These are phyloP conservation scores for Fulmarus glacialis DNA, from an alignment of 2,113 vertebrate species.

Conservation along the genomic window DNA sequence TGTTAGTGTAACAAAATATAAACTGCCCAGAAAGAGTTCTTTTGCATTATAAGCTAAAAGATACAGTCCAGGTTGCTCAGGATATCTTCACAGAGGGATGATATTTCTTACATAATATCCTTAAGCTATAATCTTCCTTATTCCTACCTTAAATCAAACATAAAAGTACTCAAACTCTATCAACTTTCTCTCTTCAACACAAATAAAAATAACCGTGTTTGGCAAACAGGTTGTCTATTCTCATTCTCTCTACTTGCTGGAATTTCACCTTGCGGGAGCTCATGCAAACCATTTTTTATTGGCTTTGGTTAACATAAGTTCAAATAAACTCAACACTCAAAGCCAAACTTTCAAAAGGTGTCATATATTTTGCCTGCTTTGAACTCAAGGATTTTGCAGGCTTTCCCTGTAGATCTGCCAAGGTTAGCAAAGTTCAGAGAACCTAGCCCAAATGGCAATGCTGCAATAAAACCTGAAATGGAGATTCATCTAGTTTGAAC, in stretches of 20 bases:
- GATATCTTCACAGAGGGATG: neutral
- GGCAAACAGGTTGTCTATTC: slow-evolving; percentile 33
- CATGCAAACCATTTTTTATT: slow-evolving; percentile 42
- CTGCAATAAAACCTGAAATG: slow-evolving; percentile 47
- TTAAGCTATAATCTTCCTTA: slow-evolving; percentile 4
- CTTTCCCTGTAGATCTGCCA: slow-evolving; percentile 59
- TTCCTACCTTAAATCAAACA: slow-evolving; percentile 43
- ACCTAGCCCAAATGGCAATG: slow-evolving; percentile 29
- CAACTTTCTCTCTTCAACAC: slow-evolving; percentile 13
- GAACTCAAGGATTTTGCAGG: slow-evolving; percentile 60
- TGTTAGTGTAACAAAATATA: neutral
- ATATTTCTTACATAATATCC: neutral
- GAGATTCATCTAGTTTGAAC: neutral
- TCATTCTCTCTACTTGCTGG: slow-evolving; percentile 3
- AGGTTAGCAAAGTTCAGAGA: slow-evolving; percentile 66
- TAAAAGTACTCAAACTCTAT: slow-evolving; percentile 1
- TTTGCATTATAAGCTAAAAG: neutral
- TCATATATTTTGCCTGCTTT: slow-evolving; percentile 60
- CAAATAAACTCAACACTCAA: slow-evolving; percentile 62
- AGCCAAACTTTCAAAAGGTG: slow-evolving; percentile 62
- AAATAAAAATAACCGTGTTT: slow-evolving; percentile 52
- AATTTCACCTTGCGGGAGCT: slow-evolving; percentile 53
- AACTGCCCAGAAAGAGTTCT: neutral
- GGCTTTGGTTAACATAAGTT: slow-evolving; percentile 52
- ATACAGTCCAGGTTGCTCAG: neutral